phyloP scores from a whole-genome alignment of 1,140 invertebrate genomes.

The Pseudomyrmex concolor region DNA sequence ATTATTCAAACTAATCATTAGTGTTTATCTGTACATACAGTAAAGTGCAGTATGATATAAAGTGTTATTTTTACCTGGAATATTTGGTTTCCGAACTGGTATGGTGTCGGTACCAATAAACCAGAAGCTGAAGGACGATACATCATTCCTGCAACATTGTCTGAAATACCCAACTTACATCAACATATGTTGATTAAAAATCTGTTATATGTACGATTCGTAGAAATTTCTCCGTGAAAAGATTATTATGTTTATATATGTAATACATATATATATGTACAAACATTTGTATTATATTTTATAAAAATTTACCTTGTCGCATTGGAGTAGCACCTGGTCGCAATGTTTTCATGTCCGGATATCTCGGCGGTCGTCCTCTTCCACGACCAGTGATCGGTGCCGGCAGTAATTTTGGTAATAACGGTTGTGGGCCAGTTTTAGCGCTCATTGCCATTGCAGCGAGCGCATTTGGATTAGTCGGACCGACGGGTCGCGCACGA shows the following conservation, averaged over 20 bases:
- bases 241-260: conserved; percentile 1
- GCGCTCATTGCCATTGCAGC: conserved; percentile 82
- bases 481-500: conserved; percentile 84
- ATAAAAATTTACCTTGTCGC: conserved; percentile 75
- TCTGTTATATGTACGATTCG: conserved; percentile 2
- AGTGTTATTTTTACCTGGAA: conserved; percentile 85
- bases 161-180: conserved; percentile 68
- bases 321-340: conserved; percentile 78
- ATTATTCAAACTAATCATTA: conserved; percentile 12
- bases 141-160: conserved; percentile 85
- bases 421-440: conserved; percentile 83
- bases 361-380: conserved; percentile 82
- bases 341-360: conserved; percentile 80
- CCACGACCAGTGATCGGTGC: conserved; percentile 81
- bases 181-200: background rate
- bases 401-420: conserved; percentile 85
- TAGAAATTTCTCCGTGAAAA: conserved; percentile 1
- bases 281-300: background rate
- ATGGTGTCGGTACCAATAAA: conserved; percentile 86
- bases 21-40: conserved; percentile 1
- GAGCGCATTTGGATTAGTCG: conserved; percentile 81
- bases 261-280: too few relatives aligned
- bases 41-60: conserved; percentile 12
- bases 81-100: conserved; percentile 87
- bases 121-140: conserved; percentile 86